Percentiles rank a stretch among this genome's conserved stretches.
Conservation (phyloP, 1,140 invertebrate genomes). For the Dendrolimus punctatus region DNA sequence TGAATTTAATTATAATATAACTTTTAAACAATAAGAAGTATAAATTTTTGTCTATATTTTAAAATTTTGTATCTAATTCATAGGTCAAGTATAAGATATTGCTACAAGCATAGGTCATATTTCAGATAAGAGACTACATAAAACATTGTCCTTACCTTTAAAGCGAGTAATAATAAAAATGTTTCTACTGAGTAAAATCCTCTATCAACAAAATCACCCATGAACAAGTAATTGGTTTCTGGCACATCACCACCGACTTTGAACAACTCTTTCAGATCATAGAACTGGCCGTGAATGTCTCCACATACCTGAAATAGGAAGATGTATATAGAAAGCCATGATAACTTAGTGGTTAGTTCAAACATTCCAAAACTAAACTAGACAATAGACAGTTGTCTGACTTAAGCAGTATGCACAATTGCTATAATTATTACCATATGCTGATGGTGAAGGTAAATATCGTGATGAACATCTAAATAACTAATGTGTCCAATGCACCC, state of each 20-base stretch:
- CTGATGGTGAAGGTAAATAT: no score
- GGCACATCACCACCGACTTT: conserved; percentile 99
- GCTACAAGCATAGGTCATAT: conserved; percentile 5
- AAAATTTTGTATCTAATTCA: no score
- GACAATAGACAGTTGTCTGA: no score
- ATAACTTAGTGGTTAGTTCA: not conserved
- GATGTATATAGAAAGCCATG: conserved; percentile 5
- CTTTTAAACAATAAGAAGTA: no score
- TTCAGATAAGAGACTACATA: conserved; percentile 1
- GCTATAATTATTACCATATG: no score
- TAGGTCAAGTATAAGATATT: no score
- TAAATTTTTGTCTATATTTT: no score
- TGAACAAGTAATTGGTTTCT: conserved; percentile 99
- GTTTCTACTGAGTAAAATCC: conserved; percentile 99
- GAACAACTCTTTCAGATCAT: conserved; percentile 98
- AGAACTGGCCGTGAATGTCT: conserved; percentile 99
- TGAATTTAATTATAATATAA: no score
- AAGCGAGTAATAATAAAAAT: conserved; percentile 95
- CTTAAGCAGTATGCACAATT: no score
- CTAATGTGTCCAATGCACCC: no score
- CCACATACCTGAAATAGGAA: conserved; percentile 90
- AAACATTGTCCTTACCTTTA: conserved; percentile 83
- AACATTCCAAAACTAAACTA: no score
- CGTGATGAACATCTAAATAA: no score
- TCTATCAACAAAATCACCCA: conserved; percentile 99